These are phyloP conservation scores for Scomber japonicus DNA, from an alignment of 2,113 vertebrate genomes.

Conservation along the genomic window DNA sequence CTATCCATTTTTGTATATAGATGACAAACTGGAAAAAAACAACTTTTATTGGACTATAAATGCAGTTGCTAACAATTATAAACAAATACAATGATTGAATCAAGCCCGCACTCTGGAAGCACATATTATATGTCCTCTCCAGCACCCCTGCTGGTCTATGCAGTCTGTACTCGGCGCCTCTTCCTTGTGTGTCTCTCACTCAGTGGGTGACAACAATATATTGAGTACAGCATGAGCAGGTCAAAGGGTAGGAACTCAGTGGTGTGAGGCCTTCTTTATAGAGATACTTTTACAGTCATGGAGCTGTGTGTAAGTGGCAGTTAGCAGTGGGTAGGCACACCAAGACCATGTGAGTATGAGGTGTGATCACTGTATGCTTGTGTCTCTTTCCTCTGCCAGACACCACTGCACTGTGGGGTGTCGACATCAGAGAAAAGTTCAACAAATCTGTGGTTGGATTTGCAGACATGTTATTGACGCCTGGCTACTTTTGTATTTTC, in stretches of 20 bases:
- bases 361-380: slow-evolving; percentile 33
- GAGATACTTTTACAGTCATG: slow-evolving; percentile 18
- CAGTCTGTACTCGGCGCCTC: slow-evolving; percentile 22
- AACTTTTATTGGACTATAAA: slow-evolving; percentile 61
- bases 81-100: slow-evolving; percentile 43
- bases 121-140: background rate
- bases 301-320: slow-evolving; percentile 34
- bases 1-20: slow-evolving; percentile 26
- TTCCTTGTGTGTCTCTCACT: slow-evolving; percentile 19
- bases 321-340: slow-evolving; percentile 21
- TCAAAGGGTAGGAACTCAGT: slow-evolving; percentile 47
- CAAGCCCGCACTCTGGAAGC: slow-evolving; percentile 12
- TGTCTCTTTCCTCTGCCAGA: slow-evolving; percentile 41
- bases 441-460: slow-evolving; percentile 45
- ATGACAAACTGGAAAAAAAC: slow-evolving; percentile 55
- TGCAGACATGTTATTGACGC: slow-evolving; percentile 31
- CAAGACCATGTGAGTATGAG: slow-evolving; percentile 35
- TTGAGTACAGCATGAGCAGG: slow-evolving; percentile 18
- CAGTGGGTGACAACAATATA: slow-evolving; percentile 27
- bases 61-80: slow-evolving; percentile 29
- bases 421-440: slow-evolving; percentile 49
- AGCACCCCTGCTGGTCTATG: background rate
- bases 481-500: slow-evolving; percentile 35
- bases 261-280: background rate
- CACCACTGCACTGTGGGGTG: slow-evolving; percentile 34